Conservation (phyloP, 2,113 vertebrate species). For the Onychostoma macrolepis region DNA sequence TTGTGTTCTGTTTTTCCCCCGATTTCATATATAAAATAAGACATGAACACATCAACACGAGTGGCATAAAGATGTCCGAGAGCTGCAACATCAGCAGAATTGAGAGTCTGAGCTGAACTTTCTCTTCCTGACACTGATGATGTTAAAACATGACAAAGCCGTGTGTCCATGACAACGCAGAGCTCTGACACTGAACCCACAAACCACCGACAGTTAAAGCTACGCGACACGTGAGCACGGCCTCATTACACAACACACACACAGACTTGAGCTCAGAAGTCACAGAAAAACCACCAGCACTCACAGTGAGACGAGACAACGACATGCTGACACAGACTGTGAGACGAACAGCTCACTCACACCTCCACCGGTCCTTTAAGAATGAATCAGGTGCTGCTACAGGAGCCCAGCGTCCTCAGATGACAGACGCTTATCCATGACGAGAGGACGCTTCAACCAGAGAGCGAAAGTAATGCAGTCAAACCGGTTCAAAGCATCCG, state of each 20-base stretch:
- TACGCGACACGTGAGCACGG: not conserved
- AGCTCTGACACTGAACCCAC: constrained; percentile 46
- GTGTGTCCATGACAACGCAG: constrained; percentile 20
- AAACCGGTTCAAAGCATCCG: constrained; percentile 35
- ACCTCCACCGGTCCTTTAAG: not conserved
- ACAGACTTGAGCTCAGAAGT: not conserved
- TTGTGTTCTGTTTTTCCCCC: too few species aligned
- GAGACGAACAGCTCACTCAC: constrained; percentile 16
- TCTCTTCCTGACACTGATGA: not conserved
- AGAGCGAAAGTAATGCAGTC: constrained; percentile 26
- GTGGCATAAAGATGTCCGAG: not conserved
- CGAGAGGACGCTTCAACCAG: not conserved
- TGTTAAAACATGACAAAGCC: not conserved
- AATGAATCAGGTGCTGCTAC: not conserved
- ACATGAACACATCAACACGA: not conserved
- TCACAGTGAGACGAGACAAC: not conserved
- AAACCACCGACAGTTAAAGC: not conserved
- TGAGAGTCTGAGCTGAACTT: constrained; percentile 23
- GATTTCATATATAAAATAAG: not conserved
- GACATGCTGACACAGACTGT: not conserved
- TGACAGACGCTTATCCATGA: not conserved
- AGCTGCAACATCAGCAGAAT: constrained; percentile 11
- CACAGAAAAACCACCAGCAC: not conserved
- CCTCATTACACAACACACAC: not conserved
- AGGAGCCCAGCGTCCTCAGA: not conserved